A percentile compares a stretch with the other conserved stretches of the same genome.
These are phyloP conservation scores for Melinaea marsaeus DNA, from an alignment of 2,888 invertebrate genomes.

Conservation along the genomic window DNA sequence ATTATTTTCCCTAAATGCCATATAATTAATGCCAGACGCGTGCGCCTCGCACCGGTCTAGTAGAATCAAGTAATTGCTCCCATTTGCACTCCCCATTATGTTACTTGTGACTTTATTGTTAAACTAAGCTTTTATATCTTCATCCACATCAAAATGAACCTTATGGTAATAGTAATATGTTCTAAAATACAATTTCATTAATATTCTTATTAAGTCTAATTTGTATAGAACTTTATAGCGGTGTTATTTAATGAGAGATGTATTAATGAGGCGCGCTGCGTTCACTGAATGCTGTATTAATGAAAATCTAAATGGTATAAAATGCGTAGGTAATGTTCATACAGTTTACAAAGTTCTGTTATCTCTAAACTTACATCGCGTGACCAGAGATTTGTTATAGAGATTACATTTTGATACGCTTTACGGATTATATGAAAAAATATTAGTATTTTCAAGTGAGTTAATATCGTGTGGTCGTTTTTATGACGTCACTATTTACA, in stretches of 20 bases:
- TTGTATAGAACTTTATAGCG: conserved; percentile 57
- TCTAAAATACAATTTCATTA: conserved; percentile 13
- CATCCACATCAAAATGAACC: conserved; percentile 32
- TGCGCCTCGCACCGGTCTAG: conserved; percentile 42
- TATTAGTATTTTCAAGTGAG: conserved; percentile 55
- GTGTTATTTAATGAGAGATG: conserved; percentile 53
- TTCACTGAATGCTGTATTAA: conserved; percentile 10
- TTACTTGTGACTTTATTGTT: conserved; percentile 25
- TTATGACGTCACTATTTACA: conserved; percentile 31
- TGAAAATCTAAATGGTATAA: conserved; percentile 1
- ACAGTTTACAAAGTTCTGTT: not conserved
- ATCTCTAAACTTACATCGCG: conserved; percentile 9
- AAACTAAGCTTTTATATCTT: conserved; percentile 22
- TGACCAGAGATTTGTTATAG: conserved; percentile 22
- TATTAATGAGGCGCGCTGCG: conserved; percentile 15
- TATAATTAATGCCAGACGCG: conserved; percentile 62
- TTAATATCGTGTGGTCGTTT: conserved; percentile 38
- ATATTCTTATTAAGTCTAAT: conserved; percentile 36
- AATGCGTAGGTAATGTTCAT: not conserved
- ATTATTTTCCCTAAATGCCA: conserved; percentile 51
- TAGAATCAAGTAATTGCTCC: conserved; percentile 57
- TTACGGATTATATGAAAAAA: conserved; percentile 50
- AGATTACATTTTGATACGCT: conserved; percentile 43
- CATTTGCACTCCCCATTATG: conserved; percentile 54
- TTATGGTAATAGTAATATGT: conserved; percentile 25